Evolutionary conservation across 2,113 vertebrate genomes (phyloP), one percentile per base, ranked within the genome.

Genomic region (Saguinus midas): DNA sequence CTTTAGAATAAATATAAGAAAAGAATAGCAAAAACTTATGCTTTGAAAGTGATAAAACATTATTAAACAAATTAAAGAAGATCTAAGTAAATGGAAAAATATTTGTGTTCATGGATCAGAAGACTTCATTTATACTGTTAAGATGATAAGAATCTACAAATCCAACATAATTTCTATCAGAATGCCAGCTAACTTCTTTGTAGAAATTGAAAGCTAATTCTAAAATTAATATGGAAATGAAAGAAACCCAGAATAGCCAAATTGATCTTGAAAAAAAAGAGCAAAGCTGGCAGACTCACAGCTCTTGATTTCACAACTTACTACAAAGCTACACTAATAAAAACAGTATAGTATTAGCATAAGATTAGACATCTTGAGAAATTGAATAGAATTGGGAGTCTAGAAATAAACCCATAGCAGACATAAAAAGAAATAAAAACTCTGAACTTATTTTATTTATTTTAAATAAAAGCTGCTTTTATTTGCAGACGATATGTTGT

Each of bases 41-140:
- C 35, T 75, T 87, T 76, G 64, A 92, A 68, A 94, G 61, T 43
- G 68, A 45, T 10, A 81, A 85, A 86, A 88, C 10, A 89, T 35
- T 91, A 37, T 91, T 94, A 45, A 83, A 90, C 55, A 75, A 94
- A 79, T 50, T 48, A 76, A 48, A 81, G 66, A 87, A 70, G 16
- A 21, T 78, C 21, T 52, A 50, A 86, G 43, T 73, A 91, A 75
- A 57, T 88, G 21, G 35, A 45, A 76, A 94, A 88, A 45, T 2
- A 76, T 94, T 27, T 76, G 23, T 92, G 5, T 85, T 37, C 16
- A 1, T 37, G 35, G 58, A 52, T 73, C 40, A 64, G 32, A 95
- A 87, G 35, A 57, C 32, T 55, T 57, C 35, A 64, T 58, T 23
- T 64, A 29, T 37, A n/a, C 76, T 75, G 27, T 79, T 79, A 73